These are phyloP conservation scores for Sialia sialis DNA, from an alignment of 2,113 vertebrate genomes.

Conservation along the genomic window DNA sequence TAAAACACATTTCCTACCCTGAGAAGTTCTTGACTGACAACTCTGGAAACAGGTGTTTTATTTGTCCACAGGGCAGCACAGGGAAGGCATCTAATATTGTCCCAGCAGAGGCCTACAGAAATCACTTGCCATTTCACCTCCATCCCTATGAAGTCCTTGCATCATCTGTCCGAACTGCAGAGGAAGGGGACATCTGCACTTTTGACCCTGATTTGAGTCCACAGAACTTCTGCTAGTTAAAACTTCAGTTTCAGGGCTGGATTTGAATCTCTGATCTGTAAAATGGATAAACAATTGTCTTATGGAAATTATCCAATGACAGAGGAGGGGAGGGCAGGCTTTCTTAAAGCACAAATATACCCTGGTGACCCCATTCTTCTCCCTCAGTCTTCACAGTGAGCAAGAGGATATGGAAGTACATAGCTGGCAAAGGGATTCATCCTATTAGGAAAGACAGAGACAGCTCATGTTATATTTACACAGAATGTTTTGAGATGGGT, in stretches of 20 bases:
- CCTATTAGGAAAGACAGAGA: not conserved
- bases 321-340: not conserved
- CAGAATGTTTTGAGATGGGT: not conserved
- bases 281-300: not conserved
- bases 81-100: not conserved
- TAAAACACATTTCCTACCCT: slow-evolving; percentile 53
- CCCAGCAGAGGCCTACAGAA: not conserved
- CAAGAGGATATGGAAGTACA: not conserved
- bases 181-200: not conserved
- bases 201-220: not conserved
- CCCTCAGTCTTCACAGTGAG: not conserved
- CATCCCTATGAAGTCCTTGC: not conserved
- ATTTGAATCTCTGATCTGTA: not conserved
- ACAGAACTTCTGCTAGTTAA: not conserved
- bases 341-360: not conserved
- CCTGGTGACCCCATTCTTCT: not conserved
- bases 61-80: not conserved
- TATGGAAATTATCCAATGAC: not conserved
- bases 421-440: not conserved
- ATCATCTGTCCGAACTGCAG: not conserved
- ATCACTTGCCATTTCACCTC: not conserved
- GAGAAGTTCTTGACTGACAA: slow-evolving; percentile 46
- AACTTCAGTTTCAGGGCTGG: not conserved
- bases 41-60: not conserved
- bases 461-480: not conserved